Conservation (phyloP, 1,140 invertebrate species). For the Ganaspis sp. region DNA sequence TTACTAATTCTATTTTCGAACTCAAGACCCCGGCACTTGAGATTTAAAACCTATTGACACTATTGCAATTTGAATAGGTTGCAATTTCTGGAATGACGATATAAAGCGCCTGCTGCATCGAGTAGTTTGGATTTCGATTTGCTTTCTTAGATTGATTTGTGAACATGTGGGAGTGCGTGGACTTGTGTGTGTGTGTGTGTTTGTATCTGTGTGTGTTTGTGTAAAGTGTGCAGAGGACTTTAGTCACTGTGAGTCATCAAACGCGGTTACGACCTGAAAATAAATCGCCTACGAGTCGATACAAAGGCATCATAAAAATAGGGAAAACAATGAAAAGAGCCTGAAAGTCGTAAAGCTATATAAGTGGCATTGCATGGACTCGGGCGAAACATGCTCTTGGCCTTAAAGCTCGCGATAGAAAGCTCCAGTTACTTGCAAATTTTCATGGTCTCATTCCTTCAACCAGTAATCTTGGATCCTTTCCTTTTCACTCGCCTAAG, state of each 20-base stretch:
- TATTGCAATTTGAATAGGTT: not conserved
- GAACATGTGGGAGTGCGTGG: constrained; percentile 19
- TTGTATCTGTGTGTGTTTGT: no score
- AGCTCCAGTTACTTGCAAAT: not conserved
- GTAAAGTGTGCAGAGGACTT: not conserved
- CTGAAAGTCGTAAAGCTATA: constrained; percentile 53
- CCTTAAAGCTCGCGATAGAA: not conserved
- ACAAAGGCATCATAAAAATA: constrained; percentile 49
- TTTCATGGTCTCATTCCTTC: no score
- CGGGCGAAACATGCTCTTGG: constrained; percentile 30
- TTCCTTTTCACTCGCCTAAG: no score
- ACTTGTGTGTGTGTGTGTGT: no score
- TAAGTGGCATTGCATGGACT: constrained; percentile 45
- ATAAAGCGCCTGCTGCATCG: not conserved
- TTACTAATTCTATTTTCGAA: no score
- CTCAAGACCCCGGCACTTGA: not conserved
- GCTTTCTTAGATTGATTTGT: not conserved
- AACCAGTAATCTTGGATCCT: no score
- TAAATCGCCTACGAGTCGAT: constrained; percentile 52
- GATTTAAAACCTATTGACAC: not conserved
- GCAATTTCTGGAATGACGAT: not conserved
- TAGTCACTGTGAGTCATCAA: constrained; percentile 47
- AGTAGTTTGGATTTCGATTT: not conserved
- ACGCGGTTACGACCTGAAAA: constrained; percentile 42
- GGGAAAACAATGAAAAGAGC: constrained; percentile 55